Base-by-base conservation (phyloP, 2,113 vertebrate species). In the Cairina moschata region DNA sequence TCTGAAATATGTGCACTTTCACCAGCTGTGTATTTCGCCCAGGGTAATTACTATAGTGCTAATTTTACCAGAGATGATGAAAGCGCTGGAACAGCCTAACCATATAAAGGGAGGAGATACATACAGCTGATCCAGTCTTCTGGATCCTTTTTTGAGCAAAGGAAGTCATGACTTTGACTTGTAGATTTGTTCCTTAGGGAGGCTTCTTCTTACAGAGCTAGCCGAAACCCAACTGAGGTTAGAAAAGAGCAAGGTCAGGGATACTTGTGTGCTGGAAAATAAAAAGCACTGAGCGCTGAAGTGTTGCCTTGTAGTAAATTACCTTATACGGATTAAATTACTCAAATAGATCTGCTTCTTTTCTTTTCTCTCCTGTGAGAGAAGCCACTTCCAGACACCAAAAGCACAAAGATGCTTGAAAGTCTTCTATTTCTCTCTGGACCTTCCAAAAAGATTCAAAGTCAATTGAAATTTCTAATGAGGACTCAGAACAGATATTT, bases 401-500 rank as follows among this genome's bases (percentile, higher is more conserved):
- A 81, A 73, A 86, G 89, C 78, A 63, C 84, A 22, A 22, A 71
- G 93, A 85, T 86, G 90, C 90, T 95, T 93, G 90, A 44, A 90
- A 94, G 42, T 59, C 38, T 91, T 26, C 71, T 50, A 3, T 18
- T 88, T 71, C 87, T 95, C 60, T 88, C 93, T 28, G 85, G 85
- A 58, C 75, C 84, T 95, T 97, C 96, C 91, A 95, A 69, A 85
- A 96, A 58, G 93, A 67, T 32, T 97, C 95, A 90, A 42, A 95
- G 46, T 85, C 93, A 95, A 95, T 96, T 83, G 89, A 23, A 88
- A 21, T 94, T 88, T 85, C 90, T 56, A 66, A 42, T 50, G 93
- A 29, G 94, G 94, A 96, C 93, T 62, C 95, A 91, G 95, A 96
- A 26, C 94, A 97, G 95, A 91, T 85, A 32, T 73, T 92, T 60